phyloP scores from a whole-genome alignment of 2,888 invertebrate genomes.

The Molorchus minor region DNA sequence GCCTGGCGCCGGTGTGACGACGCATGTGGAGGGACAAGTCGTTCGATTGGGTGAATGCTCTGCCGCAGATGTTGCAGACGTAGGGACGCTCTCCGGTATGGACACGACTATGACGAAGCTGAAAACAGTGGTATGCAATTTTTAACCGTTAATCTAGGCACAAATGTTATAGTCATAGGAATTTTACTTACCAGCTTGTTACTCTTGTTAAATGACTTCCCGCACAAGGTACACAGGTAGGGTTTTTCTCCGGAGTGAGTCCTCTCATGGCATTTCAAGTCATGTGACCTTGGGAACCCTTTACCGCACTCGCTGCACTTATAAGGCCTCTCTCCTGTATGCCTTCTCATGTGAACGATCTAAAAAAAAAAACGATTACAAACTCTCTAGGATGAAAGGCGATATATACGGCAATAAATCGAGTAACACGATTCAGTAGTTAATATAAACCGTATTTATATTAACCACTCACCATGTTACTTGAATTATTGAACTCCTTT shows the following conservation, averaged over 20 bases:
- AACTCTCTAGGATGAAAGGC: neutral
- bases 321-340: conserved; percentile 62
- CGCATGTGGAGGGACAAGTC: conserved; percentile 76
- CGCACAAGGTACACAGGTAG: conserved; percentile 61
- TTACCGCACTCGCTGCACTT: conserved; percentile 62
- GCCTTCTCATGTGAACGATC: conserved; percentile 63
- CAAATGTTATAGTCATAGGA: too few species aligned
- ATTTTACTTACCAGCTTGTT: conserved; percentile 61
- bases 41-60: conserved; percentile 75
- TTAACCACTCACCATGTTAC: conserved; percentile 60
- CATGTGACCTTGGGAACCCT: conserved; percentile 63
- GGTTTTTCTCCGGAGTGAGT: conserved; percentile 63
- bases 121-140: too few species aligned
- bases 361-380: conserved; percentile 42
- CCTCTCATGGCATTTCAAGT: conserved; percentile 62
- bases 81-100: conserved; percentile 63
- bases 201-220: conserved; percentile 63
- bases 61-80: conserved; percentile 61
- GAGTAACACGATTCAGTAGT: conserved; percentile 40
- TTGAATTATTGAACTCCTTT: conserved; percentile 63
- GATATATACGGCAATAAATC: conserved; percentile 31
- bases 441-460: conserved; percentile 36
- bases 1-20: conserved; percentile 75
- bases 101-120: conserved; percentile 61
- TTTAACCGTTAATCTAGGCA: too few species aligned